A percentile compares a stretch with the other conserved stretches of the same genome.
phyloP scores from a whole-genome alignment of 2,888 invertebrate species.

The Bruchidius siliquastri region DNA sequence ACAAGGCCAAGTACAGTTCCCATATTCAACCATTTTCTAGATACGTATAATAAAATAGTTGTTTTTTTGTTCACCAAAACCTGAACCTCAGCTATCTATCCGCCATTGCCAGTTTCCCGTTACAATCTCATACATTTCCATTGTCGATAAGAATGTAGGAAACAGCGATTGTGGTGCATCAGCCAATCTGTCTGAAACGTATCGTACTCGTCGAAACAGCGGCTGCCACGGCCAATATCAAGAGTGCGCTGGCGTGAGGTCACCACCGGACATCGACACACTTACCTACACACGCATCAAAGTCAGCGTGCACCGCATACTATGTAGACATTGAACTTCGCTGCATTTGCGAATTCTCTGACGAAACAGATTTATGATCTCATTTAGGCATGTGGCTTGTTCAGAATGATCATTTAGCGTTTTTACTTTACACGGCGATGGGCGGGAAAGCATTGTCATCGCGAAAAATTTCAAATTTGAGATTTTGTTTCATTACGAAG shows the following conservation, averaged over 20 bases:
- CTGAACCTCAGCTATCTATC: too few relatives aligned
- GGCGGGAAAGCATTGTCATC: too few relatives aligned
- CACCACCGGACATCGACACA: constrained; percentile 43
- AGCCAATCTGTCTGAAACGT: not conserved
- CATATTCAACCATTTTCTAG: too few relatives aligned
- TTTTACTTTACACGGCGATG: too few relatives aligned
- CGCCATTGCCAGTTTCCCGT: too few relatives aligned
- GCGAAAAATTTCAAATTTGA: too few relatives aligned
- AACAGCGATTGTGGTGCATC: not conserved
- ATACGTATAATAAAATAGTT: too few relatives aligned
- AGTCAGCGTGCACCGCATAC: not conserved
- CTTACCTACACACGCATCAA: constrained; percentile 41
- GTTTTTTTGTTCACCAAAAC: too few relatives aligned
- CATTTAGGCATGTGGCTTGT: too few relatives aligned
- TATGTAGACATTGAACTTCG: constrained; percentile 26
- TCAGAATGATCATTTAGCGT: too few relatives aligned
- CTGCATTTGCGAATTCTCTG: not conserved
- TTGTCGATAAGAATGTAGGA: not conserved
- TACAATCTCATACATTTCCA: not conserved
- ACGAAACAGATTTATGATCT: not conserved
- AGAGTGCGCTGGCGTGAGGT: constrained; percentile 27
- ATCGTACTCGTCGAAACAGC: not conserved
- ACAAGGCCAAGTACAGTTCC: too few relatives aligned
- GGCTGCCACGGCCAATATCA: not conserved
- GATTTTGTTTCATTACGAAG: too few relatives aligned